These are phyloP conservation scores for Drosophila heteroneura DNA, from an alignment of 2,888 invertebrate species.

Conservation along the genomic window DNA sequence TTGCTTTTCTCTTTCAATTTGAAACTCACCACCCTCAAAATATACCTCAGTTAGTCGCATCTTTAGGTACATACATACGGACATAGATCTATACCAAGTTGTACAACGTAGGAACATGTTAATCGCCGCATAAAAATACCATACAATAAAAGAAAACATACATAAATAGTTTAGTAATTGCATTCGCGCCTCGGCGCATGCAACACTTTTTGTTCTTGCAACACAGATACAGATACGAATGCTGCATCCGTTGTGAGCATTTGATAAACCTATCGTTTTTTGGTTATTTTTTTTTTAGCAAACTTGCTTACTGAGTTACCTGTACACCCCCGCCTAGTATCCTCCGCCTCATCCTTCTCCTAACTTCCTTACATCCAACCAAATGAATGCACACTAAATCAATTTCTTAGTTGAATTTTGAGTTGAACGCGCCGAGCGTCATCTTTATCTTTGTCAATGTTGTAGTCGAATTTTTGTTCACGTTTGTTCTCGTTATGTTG, in stretches of 20 bases:
- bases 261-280: constrained; percentile 40
- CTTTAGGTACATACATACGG: constrained; percentile 52
- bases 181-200: constrained; percentile 32
- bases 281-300: constrained; percentile 53
- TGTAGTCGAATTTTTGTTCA: constrained; percentile 80
- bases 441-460: constrained; percentile 71
- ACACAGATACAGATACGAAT: constrained; percentile 13
- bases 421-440: constrained; percentile 54
- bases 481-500: constrained; percentile 81
- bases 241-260: constrained; percentile 1
- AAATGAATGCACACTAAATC: constrained; percentile 71
- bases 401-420: constrained; percentile 81
- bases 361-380: background rate
- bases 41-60: constrained; percentile 69
- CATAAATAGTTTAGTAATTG: constrained; percentile 61
- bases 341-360: constrained; percentile 18
- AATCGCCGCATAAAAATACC: constrained; percentile 67
- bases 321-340: constrained; percentile 52
- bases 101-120: constrained; percentile 76
- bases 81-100: constrained; percentile 48
- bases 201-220: constrained; percentile 26
- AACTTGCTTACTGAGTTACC: constrained; percentile 79
- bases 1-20: constrained; percentile 1
- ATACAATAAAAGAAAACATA: constrained; percentile 17
- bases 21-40: constrained; percentile 4